These are phyloP conservation scores for Sylvia atricapilla DNA, from an alignment of 2,113 vertebrate species.

Conservation along the genomic window DNA sequence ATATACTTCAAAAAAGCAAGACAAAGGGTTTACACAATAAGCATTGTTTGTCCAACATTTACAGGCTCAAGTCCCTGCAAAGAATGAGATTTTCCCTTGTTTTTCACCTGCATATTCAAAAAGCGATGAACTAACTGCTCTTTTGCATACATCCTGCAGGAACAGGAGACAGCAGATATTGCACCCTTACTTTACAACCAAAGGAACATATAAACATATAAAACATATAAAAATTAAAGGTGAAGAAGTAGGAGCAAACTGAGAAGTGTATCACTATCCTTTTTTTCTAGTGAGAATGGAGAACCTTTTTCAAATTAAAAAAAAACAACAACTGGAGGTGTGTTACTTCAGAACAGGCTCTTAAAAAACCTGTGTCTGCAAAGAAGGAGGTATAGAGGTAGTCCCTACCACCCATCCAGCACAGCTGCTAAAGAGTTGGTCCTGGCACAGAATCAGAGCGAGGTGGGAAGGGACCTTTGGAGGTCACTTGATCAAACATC, in stretches of 20 bases:
- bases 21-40: background rate
- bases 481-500: background rate
- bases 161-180: background rate
- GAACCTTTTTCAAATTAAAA: background rate
- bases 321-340: background rate
- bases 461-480: background rate
- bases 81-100: background rate
- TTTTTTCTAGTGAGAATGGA: background rate
- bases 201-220: background rate
- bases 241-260: background rate
- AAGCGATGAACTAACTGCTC: background rate
- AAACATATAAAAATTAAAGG: background rate
- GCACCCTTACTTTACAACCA: background rate
- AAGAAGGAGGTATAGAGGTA: background rate
- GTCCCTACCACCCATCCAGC: background rate
- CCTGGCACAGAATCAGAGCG: background rate
- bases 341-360: background rate
- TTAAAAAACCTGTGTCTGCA: background rate
- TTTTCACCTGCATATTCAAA: background rate
- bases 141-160: background rate
- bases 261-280: accelerated
- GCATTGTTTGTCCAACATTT: background rate
- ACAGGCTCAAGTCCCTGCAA: background rate
- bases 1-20: background rate
- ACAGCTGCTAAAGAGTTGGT: background rate